Percentiles rank a stretch among this genome's conserved stretches.
Conservation (phyloP, 2,888 invertebrate genomes). For the Callosobruchus maculatus region DNA sequence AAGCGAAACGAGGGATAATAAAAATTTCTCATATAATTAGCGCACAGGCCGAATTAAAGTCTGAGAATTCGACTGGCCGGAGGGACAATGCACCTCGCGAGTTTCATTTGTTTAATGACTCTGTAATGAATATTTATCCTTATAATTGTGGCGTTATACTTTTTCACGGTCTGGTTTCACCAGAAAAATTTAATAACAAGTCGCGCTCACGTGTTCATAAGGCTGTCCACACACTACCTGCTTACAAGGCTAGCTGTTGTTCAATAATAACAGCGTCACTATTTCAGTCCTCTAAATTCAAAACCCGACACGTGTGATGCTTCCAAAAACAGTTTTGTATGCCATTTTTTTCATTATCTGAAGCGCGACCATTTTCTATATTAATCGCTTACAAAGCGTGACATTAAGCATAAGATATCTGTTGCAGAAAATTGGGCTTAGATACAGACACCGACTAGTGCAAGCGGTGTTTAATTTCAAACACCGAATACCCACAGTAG, state of each 20-base stretch:
- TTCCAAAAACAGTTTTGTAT: too few species aligned
- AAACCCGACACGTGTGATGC: too few species aligned
- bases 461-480: too few species aligned
- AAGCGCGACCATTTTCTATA: too few species aligned
- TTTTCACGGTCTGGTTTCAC: slow-evolving; percentile 23
- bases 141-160: slow-evolving; percentile 27
- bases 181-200: slow-evolving; percentile 14
- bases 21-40: neutral
- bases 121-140: slow-evolving; percentile 29
- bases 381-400: too few species aligned
- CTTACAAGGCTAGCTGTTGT: neutral
- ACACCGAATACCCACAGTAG: too few species aligned
- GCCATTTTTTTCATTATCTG: too few species aligned
- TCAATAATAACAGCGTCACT: too few species aligned
- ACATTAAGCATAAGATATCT: too few species aligned
- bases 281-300: too few species aligned
- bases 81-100: slow-evolving; percentile 26
- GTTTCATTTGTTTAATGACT: slow-evolving; percentile 26
- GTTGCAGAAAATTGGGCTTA: too few species aligned
- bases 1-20: neutral
- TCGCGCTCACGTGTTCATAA: neutral
- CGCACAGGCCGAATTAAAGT: slow-evolving; percentile 1
- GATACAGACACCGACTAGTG: too few species aligned
- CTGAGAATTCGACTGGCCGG: slow-evolving; percentile 23
- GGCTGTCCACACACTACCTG: neutral